Percentiles rank a stretch among this genome's conserved stretches.
These are phyloP conservation scores for Platichthys stellatus DNA, from an alignment of 2,113 vertebrate species.

Conservation along the genomic window DNA sequence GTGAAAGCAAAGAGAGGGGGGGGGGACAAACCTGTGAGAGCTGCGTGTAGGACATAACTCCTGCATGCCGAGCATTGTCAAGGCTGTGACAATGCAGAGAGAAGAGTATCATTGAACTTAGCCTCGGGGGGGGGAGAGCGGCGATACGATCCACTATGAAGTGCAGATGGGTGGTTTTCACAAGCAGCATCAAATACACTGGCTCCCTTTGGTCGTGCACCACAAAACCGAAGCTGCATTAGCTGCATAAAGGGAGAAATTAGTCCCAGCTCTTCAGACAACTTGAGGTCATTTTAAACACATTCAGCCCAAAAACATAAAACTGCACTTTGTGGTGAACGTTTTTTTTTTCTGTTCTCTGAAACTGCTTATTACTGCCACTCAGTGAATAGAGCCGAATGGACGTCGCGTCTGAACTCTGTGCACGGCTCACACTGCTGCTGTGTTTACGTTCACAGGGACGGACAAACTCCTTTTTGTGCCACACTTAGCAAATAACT, in stretches of 20 bases:
- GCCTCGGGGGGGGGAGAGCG: constrained; percentile 41
- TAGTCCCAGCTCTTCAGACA: constrained; percentile 14
- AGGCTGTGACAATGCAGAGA: constrained; percentile 52
- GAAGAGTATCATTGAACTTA: constrained; percentile 55
- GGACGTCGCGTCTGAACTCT: constrained; percentile 19
- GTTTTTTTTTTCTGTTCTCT: constrained; percentile 18
- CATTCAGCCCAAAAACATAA: constrained; percentile 18
- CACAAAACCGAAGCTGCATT: constrained; percentile 63
- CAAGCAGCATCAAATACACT: constrained; percentile 30
- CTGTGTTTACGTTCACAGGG: constrained; percentile 32
- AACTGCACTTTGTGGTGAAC: constrained; percentile 29
- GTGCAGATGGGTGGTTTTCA: constrained; percentile 47
- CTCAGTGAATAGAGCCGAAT: constrained; percentile 21
- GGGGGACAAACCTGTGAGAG: neutral
- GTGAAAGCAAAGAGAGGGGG: constrained; percentile 24
- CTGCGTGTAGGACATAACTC: constrained; percentile 42
- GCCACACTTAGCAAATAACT: constrained; percentile 19
- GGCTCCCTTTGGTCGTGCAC: constrained; percentile 32
- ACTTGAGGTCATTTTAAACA: constrained; percentile 22
- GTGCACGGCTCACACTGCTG: constrained; percentile 7
- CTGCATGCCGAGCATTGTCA: constrained; percentile 59
- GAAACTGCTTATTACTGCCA: constrained; percentile 18
- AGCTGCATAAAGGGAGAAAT: constrained; percentile 32
- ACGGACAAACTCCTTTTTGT: constrained; percentile 56
- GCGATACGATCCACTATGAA: constrained; percentile 39